Evolutionary conservation across 2,113 vertebrate genomes (phyloP), one percentile per base, ranked within the genome.

Genomic region (Xenopus tropicalis): DNA sequence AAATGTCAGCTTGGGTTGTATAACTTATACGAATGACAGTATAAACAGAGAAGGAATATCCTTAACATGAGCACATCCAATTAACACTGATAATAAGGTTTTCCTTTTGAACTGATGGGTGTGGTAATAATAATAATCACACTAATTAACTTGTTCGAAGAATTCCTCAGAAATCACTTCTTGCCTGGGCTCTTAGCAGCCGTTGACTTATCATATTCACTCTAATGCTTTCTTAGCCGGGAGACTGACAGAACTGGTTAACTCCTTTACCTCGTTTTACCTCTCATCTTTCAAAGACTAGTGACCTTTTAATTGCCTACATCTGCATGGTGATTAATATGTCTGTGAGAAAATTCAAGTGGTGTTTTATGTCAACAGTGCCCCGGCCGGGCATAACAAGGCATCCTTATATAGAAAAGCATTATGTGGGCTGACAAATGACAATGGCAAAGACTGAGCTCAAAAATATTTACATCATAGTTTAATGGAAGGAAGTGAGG

Each of bases 291-390:
- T 80, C 71, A 37, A 56, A 75, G 19, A 78, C 61, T 23, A 14
- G 42, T 81, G 64, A 62, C 70, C 66, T 69, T 71, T 67, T 58
- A 74, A 63, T 48, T 78, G 64, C 58, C 80, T 77, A 46, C 13
- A 51, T 80, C 80, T 82, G 64, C 67, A 64, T 71, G 37, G 63
- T 1, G 0, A 82, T 82, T 77, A 77, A 78, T 69, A 63, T 54
- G 57, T 65, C 66, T 82, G 63, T 57, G 16, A 11, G 64, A 79
- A 81, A 72, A 78, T 51, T 54, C 63, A 80, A 77, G 69, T 64
- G 54, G 70, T 54, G 10, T 61, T 79, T 79, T 85, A 66, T 80
- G 24, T 76, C 78, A 72, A 59, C 46, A 44, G 3, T 78, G 67
- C 66, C 70, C 66, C 71, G 57, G 17, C 0, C 0, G 29, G 48